These are phyloP conservation scores for Podarcis cretensis DNA, from an alignment of 2,113 vertebrate genomes.

Conservation along the genomic window DNA sequence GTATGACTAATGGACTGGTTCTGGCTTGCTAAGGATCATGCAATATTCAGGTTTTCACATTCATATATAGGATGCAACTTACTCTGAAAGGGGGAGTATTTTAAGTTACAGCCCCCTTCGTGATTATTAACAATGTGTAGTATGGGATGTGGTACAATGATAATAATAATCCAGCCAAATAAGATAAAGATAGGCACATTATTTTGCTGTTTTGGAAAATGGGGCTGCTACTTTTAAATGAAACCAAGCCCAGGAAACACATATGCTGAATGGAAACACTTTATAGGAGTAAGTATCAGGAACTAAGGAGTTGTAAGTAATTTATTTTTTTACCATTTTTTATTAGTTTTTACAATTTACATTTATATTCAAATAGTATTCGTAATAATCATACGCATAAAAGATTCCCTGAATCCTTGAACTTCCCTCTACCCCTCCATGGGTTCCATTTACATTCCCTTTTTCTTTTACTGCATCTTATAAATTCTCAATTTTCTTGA, in stretches of 20 bases:
- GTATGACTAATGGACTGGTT: constrained; percentile 29
- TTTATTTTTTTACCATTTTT: no score
- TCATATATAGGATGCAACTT: not conserved
- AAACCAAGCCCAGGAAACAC: not conserved
- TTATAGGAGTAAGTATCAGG: not conserved
- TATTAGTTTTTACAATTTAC: no score
- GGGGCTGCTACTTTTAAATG: not conserved
- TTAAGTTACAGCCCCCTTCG: constrained; percentile 40
- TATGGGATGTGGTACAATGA: not conserved
- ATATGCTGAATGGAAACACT: not conserved
- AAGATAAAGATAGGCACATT: not conserved
- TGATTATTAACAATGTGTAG: constrained; percentile 39
- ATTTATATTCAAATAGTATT: no score
- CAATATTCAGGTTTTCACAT: not conserved
- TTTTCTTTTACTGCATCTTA: no score
- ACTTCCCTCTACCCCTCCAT: no score
- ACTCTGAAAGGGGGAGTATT: not conserved
- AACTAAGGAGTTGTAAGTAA: no score
- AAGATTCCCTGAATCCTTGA: no score
- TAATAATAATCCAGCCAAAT: not conserved
- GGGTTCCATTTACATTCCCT: no score
- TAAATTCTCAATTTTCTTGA: no score
- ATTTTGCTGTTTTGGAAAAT: not conserved
- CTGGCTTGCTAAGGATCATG: constrained; percentile 5
- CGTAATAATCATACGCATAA: no score